These are phyloP conservation scores for Tenthredo scrophulariae DNA, from an alignment of 2,888 invertebrate species.

Conservation along the genomic window DNA sequence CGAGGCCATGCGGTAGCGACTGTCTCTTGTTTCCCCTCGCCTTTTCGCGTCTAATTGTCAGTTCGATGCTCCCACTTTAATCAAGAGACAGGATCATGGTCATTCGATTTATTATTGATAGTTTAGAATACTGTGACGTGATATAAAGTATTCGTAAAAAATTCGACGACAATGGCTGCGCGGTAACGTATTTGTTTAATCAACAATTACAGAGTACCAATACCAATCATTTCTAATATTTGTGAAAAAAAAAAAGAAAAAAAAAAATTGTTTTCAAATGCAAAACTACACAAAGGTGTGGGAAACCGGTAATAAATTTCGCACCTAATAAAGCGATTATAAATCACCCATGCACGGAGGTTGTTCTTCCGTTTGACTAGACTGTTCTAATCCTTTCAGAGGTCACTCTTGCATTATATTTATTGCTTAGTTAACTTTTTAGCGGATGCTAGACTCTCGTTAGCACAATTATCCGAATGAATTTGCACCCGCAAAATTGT, in stretches of 20 bases:
- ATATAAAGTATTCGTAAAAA: not conserved
- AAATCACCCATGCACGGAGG: not conserved
- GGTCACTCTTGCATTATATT: conserved; percentile 26
- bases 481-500: conserved; percentile 21
- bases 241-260: not conserved
- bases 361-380: not conserved
- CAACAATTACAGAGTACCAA: not conserved
- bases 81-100: conserved; percentile 20
- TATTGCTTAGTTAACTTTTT: conserved; percentile 14
- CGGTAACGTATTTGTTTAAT: not conserved
- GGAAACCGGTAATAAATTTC: not conserved
- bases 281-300: not conserved
- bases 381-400: conserved; percentile 24
- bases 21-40: conserved; percentile 23
- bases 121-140: not conserved
- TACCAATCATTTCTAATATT: not conserved
- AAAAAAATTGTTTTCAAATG: not conserved
- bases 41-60: not conserved
- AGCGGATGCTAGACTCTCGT: conserved; percentile 34
- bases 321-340: not conserved
- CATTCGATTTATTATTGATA: not conserved
- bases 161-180: not conserved
- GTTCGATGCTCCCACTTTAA: conserved; percentile 25
- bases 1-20: not conserved
- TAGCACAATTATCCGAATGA: conserved; percentile 17